Conservation (phyloP, 1,140 invertebrate species). For the Leptinotarsa texana region DNA sequence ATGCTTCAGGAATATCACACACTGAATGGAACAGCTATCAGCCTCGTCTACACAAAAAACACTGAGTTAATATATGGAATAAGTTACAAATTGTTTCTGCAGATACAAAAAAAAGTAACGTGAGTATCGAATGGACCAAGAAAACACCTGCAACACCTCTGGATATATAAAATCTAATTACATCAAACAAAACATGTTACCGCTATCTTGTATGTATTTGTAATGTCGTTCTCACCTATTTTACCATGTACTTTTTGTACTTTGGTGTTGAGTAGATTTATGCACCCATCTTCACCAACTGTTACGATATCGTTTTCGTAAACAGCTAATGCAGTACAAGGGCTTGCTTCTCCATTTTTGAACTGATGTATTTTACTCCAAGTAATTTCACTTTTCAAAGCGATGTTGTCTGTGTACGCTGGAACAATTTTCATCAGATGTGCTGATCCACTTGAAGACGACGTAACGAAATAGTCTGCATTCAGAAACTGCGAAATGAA, state of each 20-base stretch:
- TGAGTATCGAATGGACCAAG: too few species aligned
- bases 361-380: slow-evolving; percentile 72
- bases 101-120: too few species aligned
- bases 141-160: too few species aligned
- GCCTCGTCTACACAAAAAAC: slow-evolving; percentile 63
- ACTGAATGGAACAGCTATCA: slow-evolving; percentile 79
- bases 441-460: slow-evolving; percentile 67
- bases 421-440: slow-evolving; percentile 64
- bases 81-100: too few species aligned
- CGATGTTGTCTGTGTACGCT: slow-evolving; percentile 58
- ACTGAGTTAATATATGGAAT: too few species aligned
- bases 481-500: slow-evolving; percentile 60
- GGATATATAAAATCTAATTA: too few species aligned
- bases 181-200: too few species aligned
- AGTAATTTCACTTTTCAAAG: slow-evolving; percentile 56
- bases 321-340: slow-evolving; percentile 69
- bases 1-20: slow-evolving; percentile 75
- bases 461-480: slow-evolving; percentile 65
- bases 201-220: too few species aligned
- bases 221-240: slow-evolving; percentile 60
- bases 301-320: slow-evolving; percentile 75
- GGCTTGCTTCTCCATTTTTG: slow-evolving; percentile 61
- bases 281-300: slow-evolving; percentile 81
- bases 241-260: slow-evolving; percentile 64
- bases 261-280: slow-evolving; percentile 70